Conservation (phyloP, 2,797 vertebrate genomes). For the Australoheros facetus region DNA sequence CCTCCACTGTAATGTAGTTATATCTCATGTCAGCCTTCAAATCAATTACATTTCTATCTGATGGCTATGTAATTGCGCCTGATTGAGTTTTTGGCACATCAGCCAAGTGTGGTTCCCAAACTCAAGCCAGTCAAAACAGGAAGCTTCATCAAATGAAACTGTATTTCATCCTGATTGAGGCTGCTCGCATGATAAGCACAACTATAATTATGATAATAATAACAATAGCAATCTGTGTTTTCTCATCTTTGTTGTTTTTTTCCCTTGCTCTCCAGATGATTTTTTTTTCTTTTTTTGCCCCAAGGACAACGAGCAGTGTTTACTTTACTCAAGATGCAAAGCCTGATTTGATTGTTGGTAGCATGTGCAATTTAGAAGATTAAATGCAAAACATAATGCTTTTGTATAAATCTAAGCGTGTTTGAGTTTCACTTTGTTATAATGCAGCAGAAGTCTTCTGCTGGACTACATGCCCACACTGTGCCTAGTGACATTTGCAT, state of each 20-base stretch:
- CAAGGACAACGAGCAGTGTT: constrained; percentile 61
- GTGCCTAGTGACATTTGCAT: not conserved
- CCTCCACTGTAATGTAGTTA: constrained; percentile 82
- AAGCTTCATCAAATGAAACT: constrained; percentile 81
- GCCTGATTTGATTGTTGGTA: constrained; percentile 70
- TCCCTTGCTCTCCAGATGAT: constrained; percentile 55
- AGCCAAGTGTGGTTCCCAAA: constrained; percentile 74
- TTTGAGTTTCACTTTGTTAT: constrained; percentile 23
- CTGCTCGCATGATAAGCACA: constrained; percentile 69
- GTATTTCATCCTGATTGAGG: constrained; percentile 80
- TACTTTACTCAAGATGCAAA: constrained; percentile 64
- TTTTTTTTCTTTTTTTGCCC: constrained; percentile 44
- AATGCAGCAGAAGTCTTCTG: constrained; percentile 6
- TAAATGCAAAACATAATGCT: constrained; percentile 52
- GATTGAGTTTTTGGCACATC: constrained; percentile 83
- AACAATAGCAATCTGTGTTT: constrained; percentile 78
- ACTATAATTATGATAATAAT: constrained; percentile 77
- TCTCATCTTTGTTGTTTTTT: constrained; percentile 74
- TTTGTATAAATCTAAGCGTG: constrained; percentile 33
- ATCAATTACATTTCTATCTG: constrained; percentile 87
- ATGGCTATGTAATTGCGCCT: constrained; percentile 83
- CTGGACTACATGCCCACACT: not conserved
- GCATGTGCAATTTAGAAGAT: constrained; percentile 64
- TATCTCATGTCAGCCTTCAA: constrained; percentile 86
- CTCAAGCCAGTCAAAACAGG: constrained; percentile 80